Evolutionary conservation across 2,113 vertebrate species (phyloP).

Genomic region (Dendropsophus ebraccatus): DNA sequence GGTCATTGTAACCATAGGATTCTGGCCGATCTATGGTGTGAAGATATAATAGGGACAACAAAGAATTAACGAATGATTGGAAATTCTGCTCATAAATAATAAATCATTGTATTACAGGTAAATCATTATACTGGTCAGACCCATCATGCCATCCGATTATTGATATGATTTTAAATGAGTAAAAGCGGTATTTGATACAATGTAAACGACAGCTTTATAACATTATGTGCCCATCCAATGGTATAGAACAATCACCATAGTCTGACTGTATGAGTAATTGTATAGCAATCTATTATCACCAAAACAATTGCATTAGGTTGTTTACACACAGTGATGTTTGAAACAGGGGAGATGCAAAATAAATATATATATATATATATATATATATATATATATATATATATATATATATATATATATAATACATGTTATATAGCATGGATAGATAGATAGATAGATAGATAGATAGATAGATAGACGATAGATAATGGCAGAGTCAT

Average conservation of each 20-base stretch:
- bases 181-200: too few relatives aligned
- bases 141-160: background rate
- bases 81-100: background rate
- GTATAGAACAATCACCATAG: too few relatives aligned
- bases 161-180: background rate
- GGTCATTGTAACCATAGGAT: background rate
- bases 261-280: too few relatives aligned
- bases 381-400: too few relatives aligned
- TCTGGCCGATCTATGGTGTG: background rate
- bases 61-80: background rate
- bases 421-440: background rate
- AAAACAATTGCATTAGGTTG: background rate
- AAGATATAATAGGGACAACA: background rate
- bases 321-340: background rate
- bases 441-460: background rate
- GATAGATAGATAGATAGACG: background rate
- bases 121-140: too few relatives aligned
- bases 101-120: background rate
- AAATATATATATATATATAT: too few relatives aligned
- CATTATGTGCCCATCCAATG: too few relatives aligned
- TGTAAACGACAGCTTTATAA: too few relatives aligned
- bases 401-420: too few relatives aligned
- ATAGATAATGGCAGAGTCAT: background rate
- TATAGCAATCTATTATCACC: too few relatives aligned
- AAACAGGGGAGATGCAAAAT: background rate